Percentiles rank a stretch among this genome's conserved stretches.
Evolutionary conservation across 2,113 vertebrate genomes (phyloP).

Genomic region (Prunella fulvescens): DNA sequence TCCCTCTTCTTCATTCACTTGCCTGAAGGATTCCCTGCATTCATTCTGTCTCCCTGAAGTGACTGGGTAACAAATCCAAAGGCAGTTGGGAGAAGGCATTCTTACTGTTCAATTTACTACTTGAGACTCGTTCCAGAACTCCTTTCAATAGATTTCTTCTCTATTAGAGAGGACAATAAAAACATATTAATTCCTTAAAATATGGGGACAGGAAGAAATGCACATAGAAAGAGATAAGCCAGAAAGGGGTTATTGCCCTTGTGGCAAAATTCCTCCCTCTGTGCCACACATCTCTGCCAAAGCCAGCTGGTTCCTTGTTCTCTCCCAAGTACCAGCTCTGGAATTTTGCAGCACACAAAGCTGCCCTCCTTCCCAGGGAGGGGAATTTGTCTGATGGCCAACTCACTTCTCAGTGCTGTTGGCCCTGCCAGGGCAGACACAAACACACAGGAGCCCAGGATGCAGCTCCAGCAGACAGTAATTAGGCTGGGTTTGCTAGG

Average conservation of each 20-base stretch:
- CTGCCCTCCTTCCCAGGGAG: neutral
- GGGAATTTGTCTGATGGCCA: neutral
- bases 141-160: neutral
- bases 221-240: rapidly evolving
- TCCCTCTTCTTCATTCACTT: constrained; percentile 10
- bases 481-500: neutral
- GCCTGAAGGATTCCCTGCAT: neutral
- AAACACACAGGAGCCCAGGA: rapidly evolving
- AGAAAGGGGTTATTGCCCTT: neutral
- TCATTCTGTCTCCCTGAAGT: neutral
- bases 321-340: neutral
- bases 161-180: neutral
- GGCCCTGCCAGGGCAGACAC: neutral
- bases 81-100: constrained; percentile 5
- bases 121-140: neutral
- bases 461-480: neutral
- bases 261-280: neutral
- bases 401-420: neutral
- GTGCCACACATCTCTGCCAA: neutral
- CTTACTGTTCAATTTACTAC: neutral
- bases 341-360: neutral
- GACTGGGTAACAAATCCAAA: constrained; percentile 36
- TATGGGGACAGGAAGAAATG: rapidly evolving
- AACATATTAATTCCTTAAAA: neutral
- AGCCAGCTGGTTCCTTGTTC: neutral